A percentile compares a stretch with the other conserved stretches of the same genome.
These are phyloP conservation scores for Eueides isabella DNA, from an alignment of 1,140 invertebrate species.

Conservation along the genomic window DNA sequence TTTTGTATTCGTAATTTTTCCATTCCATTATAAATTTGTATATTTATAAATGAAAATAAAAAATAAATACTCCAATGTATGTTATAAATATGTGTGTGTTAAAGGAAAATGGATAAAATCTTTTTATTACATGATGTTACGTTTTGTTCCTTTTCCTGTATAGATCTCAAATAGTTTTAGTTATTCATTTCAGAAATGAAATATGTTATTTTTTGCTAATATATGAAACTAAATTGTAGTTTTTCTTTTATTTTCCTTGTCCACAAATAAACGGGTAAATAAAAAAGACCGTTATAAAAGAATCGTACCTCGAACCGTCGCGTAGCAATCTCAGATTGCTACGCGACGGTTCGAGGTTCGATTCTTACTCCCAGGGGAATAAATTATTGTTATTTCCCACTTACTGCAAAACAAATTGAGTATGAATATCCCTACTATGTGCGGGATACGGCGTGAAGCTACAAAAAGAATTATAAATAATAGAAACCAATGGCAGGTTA, in stretches of 20 bases:
- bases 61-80: background rate
- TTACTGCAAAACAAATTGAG: too few relatives aligned
- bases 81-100: background rate
- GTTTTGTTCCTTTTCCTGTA: constrained; percentile 5
- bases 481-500: constrained; percentile 39
- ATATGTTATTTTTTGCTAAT: constrained; percentile 21
- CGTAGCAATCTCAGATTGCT: too few relatives aligned
- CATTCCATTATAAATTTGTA: background rate
- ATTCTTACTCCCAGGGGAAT: too few relatives aligned
- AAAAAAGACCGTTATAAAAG: background rate
- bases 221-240: background rate
- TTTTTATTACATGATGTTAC: background rate
- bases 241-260: background rate
- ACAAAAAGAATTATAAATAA: constrained; percentile 14
- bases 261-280: background rate
- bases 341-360: too few relatives aligned
- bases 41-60: background rate
- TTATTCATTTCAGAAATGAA: constrained; percentile 22
- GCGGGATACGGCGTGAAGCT: too few relatives aligned
- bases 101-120: background rate
- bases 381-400: too few relatives aligned
- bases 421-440: too few relatives aligned
- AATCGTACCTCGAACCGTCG: too few relatives aligned
- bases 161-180: constrained; percentile 22
- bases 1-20: background rate